Conservation (phyloP, 2,797 vertebrate genomes). For the Cuniculus paca region DNA sequence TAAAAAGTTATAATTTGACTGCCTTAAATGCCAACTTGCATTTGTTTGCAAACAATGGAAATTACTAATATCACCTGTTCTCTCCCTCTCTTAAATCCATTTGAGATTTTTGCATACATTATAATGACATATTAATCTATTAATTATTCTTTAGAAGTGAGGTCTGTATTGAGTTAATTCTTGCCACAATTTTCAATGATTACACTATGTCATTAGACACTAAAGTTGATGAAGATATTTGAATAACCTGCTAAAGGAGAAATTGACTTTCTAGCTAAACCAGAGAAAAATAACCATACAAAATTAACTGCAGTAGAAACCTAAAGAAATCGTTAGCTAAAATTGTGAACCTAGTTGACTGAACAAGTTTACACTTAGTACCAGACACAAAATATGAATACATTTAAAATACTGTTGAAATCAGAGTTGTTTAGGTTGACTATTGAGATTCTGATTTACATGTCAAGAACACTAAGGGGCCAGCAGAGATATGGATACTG, state of each 20-base stretch:
- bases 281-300: background rate
- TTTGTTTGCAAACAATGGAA: background rate
- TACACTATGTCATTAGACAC: background rate
- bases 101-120: background rate
- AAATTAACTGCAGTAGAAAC: background rate
- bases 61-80: background rate
- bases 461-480: background rate
- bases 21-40: background rate
- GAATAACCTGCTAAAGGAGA: background rate
- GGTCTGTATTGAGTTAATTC: background rate
- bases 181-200: slow-evolving; percentile 7
- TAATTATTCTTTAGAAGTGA: background rate
- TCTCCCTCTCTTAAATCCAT: background rate
- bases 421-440: background rate
- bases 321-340: background rate
- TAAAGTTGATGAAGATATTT: slow-evolving; percentile 1
- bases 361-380: background rate
- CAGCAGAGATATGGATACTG: background rate
- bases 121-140: background rate
- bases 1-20: too few species aligned
- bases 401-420: background rate
- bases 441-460: background rate
- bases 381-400: background rate
- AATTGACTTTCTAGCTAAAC: background rate
- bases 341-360: background rate